A percentile compares a stretch with the other conserved stretches of the same genome.
These are phyloP conservation scores for Ailuropoda melanoleuca DNA, from an alignment of 2,113 vertebrate genomes.

Conservation along the genomic window DNA sequence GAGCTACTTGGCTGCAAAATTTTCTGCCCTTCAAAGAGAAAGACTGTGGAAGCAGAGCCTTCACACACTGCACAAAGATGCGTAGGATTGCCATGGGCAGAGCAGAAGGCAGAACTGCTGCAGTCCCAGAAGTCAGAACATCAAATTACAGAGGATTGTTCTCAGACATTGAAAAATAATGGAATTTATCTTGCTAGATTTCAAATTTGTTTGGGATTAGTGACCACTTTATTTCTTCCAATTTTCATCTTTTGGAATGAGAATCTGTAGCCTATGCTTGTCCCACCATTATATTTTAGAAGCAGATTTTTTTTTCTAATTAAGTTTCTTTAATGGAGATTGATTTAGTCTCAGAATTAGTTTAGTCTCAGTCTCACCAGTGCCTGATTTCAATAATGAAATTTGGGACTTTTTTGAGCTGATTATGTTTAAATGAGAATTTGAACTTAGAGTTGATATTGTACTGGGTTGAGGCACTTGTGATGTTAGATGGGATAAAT, in stretches of 20 bases:
- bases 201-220: neutral
- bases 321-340: neutral
- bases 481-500: neutral
- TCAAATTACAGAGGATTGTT: neutral
- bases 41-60: neutral
- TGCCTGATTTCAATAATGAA: neutral
- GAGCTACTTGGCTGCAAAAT: neutral
- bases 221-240: neutral
- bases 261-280: neutral
- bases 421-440: neutral
- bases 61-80: neutral
- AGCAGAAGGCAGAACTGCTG: neutral
- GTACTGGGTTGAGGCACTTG: neutral
- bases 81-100: no score
- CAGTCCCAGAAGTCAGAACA: neutral
- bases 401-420: neutral
- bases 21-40: no score
- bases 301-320: neutral
- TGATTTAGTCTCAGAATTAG: neutral
- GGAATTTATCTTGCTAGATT: neutral
- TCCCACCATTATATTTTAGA: neutral
- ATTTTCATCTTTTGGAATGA: neutral
- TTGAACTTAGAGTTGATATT: neutral
- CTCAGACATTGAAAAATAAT: neutral
- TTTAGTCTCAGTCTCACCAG: neutral